Evolutionary conservation across 2,113 vertebrate genomes (phyloP).

Genomic region (Xenopus laevis): DNA sequence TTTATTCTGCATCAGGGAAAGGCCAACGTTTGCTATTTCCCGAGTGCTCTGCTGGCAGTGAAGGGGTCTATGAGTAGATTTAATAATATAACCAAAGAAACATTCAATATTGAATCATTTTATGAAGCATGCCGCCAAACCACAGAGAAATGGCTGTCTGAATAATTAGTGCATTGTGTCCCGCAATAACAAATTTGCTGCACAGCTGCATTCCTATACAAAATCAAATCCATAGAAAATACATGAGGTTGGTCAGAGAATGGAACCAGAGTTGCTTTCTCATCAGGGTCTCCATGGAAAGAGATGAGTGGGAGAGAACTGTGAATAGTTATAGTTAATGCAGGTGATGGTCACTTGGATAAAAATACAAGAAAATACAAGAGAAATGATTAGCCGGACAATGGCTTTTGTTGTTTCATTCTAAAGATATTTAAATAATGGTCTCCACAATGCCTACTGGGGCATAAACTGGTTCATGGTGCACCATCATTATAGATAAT

Average conservation of each 20-base stretch:
- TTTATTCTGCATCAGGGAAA: too few relatives aligned
- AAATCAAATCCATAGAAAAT: conserved; percentile 1
- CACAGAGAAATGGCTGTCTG: background rate
- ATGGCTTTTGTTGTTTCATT: conserved; percentile 4
- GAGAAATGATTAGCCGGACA: background rate
- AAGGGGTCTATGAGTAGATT: too few relatives aligned
- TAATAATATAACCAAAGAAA: too few relatives aligned
- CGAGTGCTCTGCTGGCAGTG: too few relatives aligned
- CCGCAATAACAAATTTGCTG: background rate
- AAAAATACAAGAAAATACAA: background rate
- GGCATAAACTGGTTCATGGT: too few relatives aligned
- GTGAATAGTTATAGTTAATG: background rate
- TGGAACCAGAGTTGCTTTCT: background rate
- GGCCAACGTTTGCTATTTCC: too few relatives aligned
- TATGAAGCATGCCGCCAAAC: background rate
- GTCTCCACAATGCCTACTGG: too few relatives aligned
- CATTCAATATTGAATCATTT: background rate
- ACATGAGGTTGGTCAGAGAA: background rate
- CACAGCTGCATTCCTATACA: conserved; percentile 3
- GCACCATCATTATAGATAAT: too few relatives aligned
- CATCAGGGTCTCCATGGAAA: too few relatives aligned
- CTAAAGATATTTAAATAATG: too few relatives aligned
- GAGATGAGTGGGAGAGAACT: background rate
- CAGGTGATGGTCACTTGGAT: background rate
- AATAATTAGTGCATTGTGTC: background rate